A percentile compares a stretch with the other conserved stretches of the same genome.
Evolutionary conservation across 2,888 invertebrate species (phyloP).

Genomic region (Leucophenga montana): DNA sequence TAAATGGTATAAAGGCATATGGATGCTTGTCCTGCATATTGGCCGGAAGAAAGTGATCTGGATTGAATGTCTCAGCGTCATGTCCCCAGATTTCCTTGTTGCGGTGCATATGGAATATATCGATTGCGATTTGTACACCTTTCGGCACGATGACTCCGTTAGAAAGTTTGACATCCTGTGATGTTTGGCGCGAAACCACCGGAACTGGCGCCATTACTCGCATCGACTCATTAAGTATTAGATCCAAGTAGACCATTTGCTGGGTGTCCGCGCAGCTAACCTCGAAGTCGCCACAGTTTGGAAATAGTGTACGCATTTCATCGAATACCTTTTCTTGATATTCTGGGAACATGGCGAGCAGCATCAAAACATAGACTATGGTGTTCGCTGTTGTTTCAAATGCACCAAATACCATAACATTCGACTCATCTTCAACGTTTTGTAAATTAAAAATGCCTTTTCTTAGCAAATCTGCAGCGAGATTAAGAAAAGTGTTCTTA

Average conservation of each 20-base stretch:
- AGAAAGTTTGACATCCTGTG: conserved; percentile 56
- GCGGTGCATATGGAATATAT: conserved; percentile 70
- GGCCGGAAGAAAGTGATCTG: conserved; percentile 69
- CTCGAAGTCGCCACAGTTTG: conserved; percentile 52
- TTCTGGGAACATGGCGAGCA: conserved; percentile 67
- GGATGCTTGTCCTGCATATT: conserved; percentile 67
- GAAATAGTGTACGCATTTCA: conserved; percentile 61
- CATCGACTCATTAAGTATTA: conserved; percentile 69
- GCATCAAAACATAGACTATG: conserved; percentile 56
- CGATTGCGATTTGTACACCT: conserved; percentile 66
- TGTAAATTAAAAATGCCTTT: conserved; percentile 58
- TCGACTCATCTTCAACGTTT: conserved; percentile 67
- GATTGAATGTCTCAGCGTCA: conserved; percentile 69
- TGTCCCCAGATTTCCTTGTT: conserved; percentile 68
- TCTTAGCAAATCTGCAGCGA: conserved; percentile 59
- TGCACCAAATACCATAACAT: conserved; percentile 68
- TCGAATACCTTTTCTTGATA: conserved; percentile 66
- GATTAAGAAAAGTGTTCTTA: conserved; percentile 58
- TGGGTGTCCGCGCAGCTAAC: conserved; percentile 62
- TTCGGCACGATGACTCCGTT: conserved; percentile 64
- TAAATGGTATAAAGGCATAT: conserved; percentile 70
- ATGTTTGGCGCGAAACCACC: conserved; percentile 60
- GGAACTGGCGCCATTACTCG: conserved; percentile 68
- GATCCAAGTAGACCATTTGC: conserved; percentile 67
- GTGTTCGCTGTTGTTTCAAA: conserved; percentile 71